Evolutionary conservation across 2,888 invertebrate genomes (phyloP).

Genomic region (Lasioglossum calceatum): DNA sequence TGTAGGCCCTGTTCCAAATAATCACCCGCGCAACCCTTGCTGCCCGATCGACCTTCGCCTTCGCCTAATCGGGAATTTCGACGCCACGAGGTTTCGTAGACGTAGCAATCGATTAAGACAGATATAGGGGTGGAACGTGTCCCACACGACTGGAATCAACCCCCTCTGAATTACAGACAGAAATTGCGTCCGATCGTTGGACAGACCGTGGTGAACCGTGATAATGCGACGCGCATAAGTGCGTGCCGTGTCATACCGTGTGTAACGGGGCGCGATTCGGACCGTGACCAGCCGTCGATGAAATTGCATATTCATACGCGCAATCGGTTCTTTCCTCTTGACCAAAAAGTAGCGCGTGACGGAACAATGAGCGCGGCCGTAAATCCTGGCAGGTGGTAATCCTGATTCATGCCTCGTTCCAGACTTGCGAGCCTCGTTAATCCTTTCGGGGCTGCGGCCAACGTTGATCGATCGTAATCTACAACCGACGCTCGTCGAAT

Average conservation of each 20-base stretch:
- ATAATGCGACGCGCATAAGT: conserved; percentile 10
- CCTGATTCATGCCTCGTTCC: conserved; percentile 71
- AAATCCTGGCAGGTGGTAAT: conserved; percentile 69
- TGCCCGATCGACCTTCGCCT: neutral
- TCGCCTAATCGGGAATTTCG: neutral
- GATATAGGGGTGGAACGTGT: neutral
- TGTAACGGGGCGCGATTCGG: conserved; percentile 25
- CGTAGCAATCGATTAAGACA: neutral
- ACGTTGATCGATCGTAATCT: conserved; percentile 59
- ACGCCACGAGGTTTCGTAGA: neutral
- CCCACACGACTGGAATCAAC: neutral
- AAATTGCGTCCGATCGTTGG: conserved; percentile 3
- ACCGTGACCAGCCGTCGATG: conserved; percentile 50
- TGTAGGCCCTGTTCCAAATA: neutral
- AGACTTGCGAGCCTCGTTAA: conserved; percentile 61
- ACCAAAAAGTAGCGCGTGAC: conserved; percentile 52
- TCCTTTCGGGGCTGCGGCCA: conserved; percentile 43
- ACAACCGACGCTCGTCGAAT: conserved; percentile 33
- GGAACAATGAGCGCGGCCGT: conserved; percentile 34
- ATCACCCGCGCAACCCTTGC: neutral
- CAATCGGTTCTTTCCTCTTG: conserved; percentile 38
- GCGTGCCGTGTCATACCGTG: neutral
- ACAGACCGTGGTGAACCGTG: neutral
- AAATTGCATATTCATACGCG: conserved; percentile 66
- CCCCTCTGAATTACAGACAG: neutral